These are phyloP conservation scores for Capromys pilorides DNA, from an alignment of 2,797 vertebrate genomes.

Conservation along the genomic window DNA sequence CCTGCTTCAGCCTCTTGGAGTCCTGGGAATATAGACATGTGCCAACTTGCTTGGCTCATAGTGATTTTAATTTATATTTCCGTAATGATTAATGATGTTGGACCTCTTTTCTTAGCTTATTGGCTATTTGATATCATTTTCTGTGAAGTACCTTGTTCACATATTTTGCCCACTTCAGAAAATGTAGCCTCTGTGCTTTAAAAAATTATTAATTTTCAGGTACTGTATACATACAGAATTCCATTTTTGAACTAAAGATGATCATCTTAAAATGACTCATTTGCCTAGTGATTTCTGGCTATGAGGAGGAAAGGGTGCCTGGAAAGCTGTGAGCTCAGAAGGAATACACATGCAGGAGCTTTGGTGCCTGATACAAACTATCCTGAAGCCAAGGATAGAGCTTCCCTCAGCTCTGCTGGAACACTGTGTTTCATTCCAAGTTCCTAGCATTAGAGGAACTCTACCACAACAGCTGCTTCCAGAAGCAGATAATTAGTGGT, in stretches of 20 bases:
- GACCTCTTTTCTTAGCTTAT: not conserved
- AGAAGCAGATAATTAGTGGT: not conserved
- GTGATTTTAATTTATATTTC: not conserved
- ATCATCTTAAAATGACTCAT: not conserved
- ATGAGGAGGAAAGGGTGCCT: not conserved
- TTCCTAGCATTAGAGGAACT: not conserved
- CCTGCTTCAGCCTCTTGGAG: not conserved
- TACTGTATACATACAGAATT: not conserved
- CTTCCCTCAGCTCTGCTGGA: not conserved
- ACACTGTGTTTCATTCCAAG: not conserved
- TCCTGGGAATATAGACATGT: not conserved
- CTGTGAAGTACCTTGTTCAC: not conserved
- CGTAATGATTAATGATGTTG: not conserved
- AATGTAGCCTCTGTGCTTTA: not conserved
- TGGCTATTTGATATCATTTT: not conserved
- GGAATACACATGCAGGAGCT: not conserved
- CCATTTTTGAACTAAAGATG: not conserved
- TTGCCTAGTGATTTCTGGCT: not conserved
- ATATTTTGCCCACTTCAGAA: conserved; percentile 23
- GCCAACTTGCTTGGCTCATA: not conserved
- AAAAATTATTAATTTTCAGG: not conserved
- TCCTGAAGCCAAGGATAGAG: not conserved
- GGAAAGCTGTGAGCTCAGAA: not conserved
- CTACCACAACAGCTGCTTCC: not conserved
- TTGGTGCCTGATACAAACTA: not conserved